A percentile compares a stretch with the other conserved stretches of the same genome.
Evolutionary conservation across 2,797 vertebrate species (phyloP).

Genomic region (Anguilla obscura): DNA sequence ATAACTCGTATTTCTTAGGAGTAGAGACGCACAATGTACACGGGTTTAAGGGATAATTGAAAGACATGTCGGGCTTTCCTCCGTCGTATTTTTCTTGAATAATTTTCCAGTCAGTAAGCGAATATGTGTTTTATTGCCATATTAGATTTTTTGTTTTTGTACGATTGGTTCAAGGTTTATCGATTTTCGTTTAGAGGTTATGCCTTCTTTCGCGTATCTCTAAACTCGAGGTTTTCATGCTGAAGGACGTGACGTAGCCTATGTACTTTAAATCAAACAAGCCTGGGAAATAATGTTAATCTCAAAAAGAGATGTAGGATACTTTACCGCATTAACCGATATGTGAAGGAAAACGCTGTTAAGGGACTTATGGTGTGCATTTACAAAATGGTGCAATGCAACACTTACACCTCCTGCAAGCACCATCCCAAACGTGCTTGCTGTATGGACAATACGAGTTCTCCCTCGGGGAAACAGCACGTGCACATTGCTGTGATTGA

Average conservation of each 20-base stretch:
- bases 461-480: neutral
- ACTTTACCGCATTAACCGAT: constrained; percentile 53
- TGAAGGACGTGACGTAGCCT: constrained; percentile 27
- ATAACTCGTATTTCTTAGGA: constrained; percentile 1
- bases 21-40: constrained; percentile 9
- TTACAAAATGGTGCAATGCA: constrained; percentile 72
- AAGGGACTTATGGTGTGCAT: constrained; percentile 35
- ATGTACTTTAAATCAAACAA: constrained; percentile 47
- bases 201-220: constrained; percentile 10
- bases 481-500: constrained; percentile 14
- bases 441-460: neutral
- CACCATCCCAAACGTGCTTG: neutral
- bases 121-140: neutral
- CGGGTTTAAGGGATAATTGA: constrained; percentile 6
- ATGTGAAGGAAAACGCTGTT: constrained; percentile 34
- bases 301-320: constrained; percentile 37
- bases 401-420: constrained; percentile 48
- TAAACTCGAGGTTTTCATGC: constrained; percentile 3
- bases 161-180: neutral
- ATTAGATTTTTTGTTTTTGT: neutral
- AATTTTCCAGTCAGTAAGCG: constrained; percentile 10
- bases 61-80: constrained; percentile 26
- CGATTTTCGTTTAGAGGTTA: constrained; percentile 17
- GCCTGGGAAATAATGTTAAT: constrained; percentile 46
- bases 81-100: constrained; percentile 23